These are phyloP conservation scores for Drosophila pullipes DNA, from an alignment of 2,888 invertebrate genomes.

Conservation along the genomic window DNA sequence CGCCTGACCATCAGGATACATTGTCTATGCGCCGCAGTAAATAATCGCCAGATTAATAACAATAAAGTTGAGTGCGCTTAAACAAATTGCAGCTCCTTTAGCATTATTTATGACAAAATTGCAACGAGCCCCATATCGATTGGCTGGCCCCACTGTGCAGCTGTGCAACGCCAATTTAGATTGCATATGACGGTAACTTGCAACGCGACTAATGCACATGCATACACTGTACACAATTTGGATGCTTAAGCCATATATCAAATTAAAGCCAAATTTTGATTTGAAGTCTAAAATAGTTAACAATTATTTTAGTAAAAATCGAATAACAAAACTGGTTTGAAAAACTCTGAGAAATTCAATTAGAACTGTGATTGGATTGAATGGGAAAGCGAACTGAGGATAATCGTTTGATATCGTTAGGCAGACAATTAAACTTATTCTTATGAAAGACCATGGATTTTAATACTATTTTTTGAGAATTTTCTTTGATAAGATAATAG, in stretches of 20 bases:
- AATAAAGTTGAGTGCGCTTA: conserved; percentile 62
- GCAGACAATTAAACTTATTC: neutral
- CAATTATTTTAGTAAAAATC: neutral
- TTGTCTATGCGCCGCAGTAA: conserved; percentile 30
- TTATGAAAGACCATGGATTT: neutral
- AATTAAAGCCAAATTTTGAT: neutral
- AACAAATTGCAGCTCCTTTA: conserved; percentile 74
- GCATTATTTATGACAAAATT: conserved; percentile 74
- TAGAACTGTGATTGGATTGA: neutral
- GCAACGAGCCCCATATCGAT: conserved; percentile 42
- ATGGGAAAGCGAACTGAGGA: neutral
- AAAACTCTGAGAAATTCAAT: neutral
- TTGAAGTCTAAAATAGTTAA: neutral
- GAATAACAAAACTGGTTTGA: neutral
- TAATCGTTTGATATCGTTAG: neutral
- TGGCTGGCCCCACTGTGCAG: conserved; percentile 48
- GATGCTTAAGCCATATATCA: neutral
- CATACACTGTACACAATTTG: neutral
- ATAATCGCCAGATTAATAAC: conserved; percentile 63
- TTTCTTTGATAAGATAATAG: no score
- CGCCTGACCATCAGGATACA: conserved; percentile 38
- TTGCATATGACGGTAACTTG: conserved; percentile 21
- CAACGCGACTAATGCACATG: conserved; percentile 30
- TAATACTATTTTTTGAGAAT: neutral
- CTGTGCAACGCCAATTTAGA: conserved; percentile 48